Evolutionary conservation across 35 echinoderm and acorn worm genomes (phyloP).

Genomic region (Heliocidaris tuberculata): DNA sequence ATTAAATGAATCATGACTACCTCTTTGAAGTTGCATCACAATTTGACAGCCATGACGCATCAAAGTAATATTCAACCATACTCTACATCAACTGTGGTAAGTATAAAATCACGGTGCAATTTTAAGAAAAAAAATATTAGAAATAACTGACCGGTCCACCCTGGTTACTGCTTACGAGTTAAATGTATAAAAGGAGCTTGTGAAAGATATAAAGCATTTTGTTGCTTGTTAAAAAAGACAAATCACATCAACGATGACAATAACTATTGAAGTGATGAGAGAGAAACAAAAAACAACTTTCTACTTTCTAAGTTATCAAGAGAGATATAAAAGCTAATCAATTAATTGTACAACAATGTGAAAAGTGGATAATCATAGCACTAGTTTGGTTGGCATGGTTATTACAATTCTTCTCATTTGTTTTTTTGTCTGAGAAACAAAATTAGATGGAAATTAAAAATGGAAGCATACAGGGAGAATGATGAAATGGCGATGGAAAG

Average conservation of each 20-base stretch:
- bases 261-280: not conserved
- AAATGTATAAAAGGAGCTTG: constrained; percentile 42
- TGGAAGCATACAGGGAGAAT: constrained; percentile 32
- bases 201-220: constrained; percentile 14
- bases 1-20: not conserved
- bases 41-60: not conserved
- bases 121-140: constrained; percentile 29
- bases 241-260: constrained; percentile 23
- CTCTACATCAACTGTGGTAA: constrained; percentile 2
- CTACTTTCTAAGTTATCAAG: constrained; percentile 23
- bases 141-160: constrained; percentile 26
- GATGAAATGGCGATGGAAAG: constrained; percentile 18
- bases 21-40: not conserved
- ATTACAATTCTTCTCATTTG: not conserved
- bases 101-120: constrained; percentile 37
- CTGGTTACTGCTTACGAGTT: constrained; percentile 21
- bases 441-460: constrained; percentile 45
- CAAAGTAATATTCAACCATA: not conserved
- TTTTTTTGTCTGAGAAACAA: constrained; percentile 15
- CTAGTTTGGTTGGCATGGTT: constrained; percentile 41
- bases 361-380: constrained; percentile 6
- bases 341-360: constrained; percentile 31
- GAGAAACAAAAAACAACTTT: constrained; percentile 19
- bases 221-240: constrained; percentile 22
- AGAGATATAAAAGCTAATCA: constrained; percentile 4